Evolutionary conservation across 2,888 invertebrate species (phyloP), one percentile per base, ranked within the genome.

Genomic region (Arrhopalites spinosus): DNA sequence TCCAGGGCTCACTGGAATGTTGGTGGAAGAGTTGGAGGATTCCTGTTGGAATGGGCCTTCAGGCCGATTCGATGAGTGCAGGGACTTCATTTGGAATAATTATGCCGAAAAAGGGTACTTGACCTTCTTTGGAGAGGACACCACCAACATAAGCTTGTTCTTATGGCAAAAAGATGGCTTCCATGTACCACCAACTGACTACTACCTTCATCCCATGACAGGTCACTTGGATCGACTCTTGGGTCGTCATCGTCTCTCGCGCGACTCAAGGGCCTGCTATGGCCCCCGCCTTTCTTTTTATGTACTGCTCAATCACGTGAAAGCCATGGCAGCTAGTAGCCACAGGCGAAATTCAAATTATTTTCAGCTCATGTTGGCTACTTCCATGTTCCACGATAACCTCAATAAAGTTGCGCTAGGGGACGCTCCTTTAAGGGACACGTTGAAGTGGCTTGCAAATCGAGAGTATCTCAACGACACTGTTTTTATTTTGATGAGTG

Each of bases 361-460:
- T 53, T 95, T 96, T 85, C 92, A 91, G 0, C 91, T 96, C 82
- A 91, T 93, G 84, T 96, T 95, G 93, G 89, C 92, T 77, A 90
- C 91, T 0, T 91, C 93, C 74, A 87, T 95, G 83, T 92, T 93
- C 1, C 96, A 96, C 84, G 96, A 96, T 84, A 90, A 89, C 84
- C 88, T 95, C 72, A 94, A 94, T 84, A 90, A 91, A 83, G 92
- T 94, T 0, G 88, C 89, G 83, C 85, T 90, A 30, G 92, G 93
- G 77, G 36, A 96, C 83, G 86, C 88, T 0, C 86, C 88, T 67
- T 90, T 92, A 82, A 84, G 87, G 79, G 83, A 86, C 0, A 89
- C 92, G 83, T 86, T 95, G 71, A 85, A 85, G 77, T 85, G 86
- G 75, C 84, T 92, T 70, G 86, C 36, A 3, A 36, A 11, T 36